Base-by-base conservation (phyloP, 2,888 invertebrate species). In the Meta bourneti region DNA sequence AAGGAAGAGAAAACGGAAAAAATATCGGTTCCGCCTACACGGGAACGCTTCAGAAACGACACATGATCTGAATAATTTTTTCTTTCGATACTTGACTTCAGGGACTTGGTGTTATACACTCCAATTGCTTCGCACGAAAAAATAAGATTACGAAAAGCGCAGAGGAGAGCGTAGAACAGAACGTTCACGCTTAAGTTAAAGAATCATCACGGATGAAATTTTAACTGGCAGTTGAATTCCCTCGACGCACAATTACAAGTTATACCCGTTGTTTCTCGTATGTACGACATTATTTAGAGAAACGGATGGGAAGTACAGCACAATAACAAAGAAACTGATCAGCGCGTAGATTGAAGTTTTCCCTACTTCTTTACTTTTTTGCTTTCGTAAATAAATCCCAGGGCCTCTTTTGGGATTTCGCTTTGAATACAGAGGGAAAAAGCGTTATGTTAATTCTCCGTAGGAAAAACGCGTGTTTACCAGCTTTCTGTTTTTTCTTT, bases 161-260 rank as follows among this genome's bases (percentile, higher is more conserved):
- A 9, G n/a, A n/a, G n/a, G n/a, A n/a, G n/a, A n/a, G 16, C 16
- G 61, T 16, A 7, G 16, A 61, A 9, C 61, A 61, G 16, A 16
- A 16, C 61, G 16, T 61, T 4, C 1, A 34, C 61, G 61, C 11
- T 5, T 11, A 61, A 61, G 61, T 61, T 9, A 16, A 61, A 61
- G 11, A 61, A 61, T 61, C 70, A 78, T 70, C 19, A 48, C 11
- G 19, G 5, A 49, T 19, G 20, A n/a, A 79, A 75, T n/a, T 78
- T 16, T 89, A 89, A 89, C 51, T 83, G 89, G 83, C 89, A 83
- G 71, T 34, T 61, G 69, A 83, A 83, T 48, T 78, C 89, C 78
- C 89, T 19, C 48, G 77, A 19, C 71, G 54, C 54, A 49, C 83
- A 89, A 89, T 89, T 89, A 89, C 83, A 77, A 80, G 19, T 19